Percentiles rank a stretch among this genome's conserved stretches.
phyloP scores from a whole-genome alignment of 2,797 vertebrate species.

The Triplophysa yarkandensis region DNA sequence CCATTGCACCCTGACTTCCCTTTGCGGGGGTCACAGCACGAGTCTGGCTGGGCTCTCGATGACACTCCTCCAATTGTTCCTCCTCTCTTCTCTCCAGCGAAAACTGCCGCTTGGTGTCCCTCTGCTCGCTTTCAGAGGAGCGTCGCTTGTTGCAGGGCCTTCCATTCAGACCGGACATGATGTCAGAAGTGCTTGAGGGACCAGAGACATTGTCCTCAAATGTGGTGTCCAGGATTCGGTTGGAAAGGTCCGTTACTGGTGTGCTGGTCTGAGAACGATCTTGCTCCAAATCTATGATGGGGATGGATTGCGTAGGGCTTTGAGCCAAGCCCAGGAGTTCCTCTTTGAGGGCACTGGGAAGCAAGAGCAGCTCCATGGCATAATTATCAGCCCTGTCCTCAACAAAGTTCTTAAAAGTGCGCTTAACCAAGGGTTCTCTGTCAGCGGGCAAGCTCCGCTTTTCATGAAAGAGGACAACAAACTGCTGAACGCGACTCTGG shows the following conservation, averaged over 20 bases:
- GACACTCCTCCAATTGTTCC: conserved; percentile 70
- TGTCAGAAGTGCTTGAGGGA: conserved; percentile 21
- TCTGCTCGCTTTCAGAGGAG: conserved; percentile 88
- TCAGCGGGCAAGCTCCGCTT: conserved; percentile 82
- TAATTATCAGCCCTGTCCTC: conserved; percentile 94
- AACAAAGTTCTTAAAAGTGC: conserved; percentile 89
- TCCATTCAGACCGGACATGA: conserved; percentile 70
- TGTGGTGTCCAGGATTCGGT: conserved; percentile 84
- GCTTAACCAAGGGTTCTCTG: conserved; percentile 86
- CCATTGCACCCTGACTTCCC: conserved; percentile 36
- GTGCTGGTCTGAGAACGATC: conserved; percentile 86
- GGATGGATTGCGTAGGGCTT: conserved; percentile 63
- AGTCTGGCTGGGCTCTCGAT: conserved; percentile 58
- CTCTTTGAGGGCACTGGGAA: conserved; percentile 92
- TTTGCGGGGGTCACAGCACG: conserved; percentile 66
- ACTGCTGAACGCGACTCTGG: conserved; percentile 91
- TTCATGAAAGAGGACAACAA: conserved; percentile 88
- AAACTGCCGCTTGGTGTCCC: conserved; percentile 91
- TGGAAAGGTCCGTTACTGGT: conserved; percentile 90
- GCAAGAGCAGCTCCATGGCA: conserved; percentile 92
- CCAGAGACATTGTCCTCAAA: conserved; percentile 76
- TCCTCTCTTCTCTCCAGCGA: conserved; percentile 84
- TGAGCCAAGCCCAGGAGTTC: conserved; percentile 85
- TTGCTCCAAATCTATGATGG: conserved; percentile 68
- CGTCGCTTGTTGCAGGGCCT: conserved; percentile 89